A percentile compares a stretch with the other conserved stretches of the same genome.
phyloP scores from a whole-genome alignment of 2,888 invertebrate species.

The Pinctada fucata region DNA sequence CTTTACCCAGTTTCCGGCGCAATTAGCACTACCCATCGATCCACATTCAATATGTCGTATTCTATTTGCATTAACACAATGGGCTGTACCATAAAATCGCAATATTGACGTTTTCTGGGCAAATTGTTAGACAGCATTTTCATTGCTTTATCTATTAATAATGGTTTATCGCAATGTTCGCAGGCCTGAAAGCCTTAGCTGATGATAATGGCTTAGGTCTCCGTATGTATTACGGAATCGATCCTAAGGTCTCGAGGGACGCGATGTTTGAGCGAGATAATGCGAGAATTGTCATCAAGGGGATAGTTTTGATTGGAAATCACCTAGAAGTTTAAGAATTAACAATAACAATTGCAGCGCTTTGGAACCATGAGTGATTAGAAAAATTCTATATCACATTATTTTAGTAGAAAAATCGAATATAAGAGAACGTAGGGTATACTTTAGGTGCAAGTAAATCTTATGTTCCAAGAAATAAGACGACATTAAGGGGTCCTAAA shows the following conservation, averaged over 20 bases:
- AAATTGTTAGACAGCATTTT: background rate
- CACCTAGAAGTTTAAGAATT: too few relatives aligned
- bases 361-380: too few relatives aligned
- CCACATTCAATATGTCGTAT: background rate
- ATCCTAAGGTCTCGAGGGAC: background rate
- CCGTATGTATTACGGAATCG: background rate
- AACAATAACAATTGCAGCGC: too few relatives aligned
- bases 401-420: too few relatives aligned
- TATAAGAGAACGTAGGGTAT: too few relatives aligned
- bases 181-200: background rate
- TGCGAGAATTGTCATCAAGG: too few relatives aligned
- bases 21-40: background rate
- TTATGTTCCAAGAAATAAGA: too few relatives aligned
- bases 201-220: background rate
- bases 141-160: background rate
- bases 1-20: background rate
- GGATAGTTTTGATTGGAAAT: too few relatives aligned
- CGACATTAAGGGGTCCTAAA: too few relatives aligned
- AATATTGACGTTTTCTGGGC: background rate
- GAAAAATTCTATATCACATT: too few relatives aligned
- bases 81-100: background rate
- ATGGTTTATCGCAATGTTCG: background rate
- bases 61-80: slow-evolving; percentile 1
- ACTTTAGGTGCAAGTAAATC: too few relatives aligned
- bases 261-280: background rate